Evolutionary conservation across 2,888 invertebrate genomes (phyloP).

Genomic region (Ctenicera cuprea): DNA sequence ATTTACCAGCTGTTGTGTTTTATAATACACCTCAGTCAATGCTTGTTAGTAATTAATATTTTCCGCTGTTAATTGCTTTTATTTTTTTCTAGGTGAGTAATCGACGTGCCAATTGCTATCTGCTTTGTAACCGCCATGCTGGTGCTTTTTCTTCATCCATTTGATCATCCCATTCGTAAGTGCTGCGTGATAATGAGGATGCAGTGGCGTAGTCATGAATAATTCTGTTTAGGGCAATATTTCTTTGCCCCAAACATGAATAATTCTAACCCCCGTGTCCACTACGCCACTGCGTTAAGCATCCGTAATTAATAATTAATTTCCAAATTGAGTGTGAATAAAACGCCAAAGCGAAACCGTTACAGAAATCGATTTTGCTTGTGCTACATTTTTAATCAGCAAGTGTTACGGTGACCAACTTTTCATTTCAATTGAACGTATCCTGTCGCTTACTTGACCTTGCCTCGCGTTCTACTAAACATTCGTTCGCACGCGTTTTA

Average conservation of each 20-base stretch:
- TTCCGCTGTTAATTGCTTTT: too few species aligned
- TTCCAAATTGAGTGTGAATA: neutral
- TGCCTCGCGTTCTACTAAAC: slow-evolving; percentile 41
- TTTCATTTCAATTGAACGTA: slow-evolving; percentile 57
- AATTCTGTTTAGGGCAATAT: too few species aligned
- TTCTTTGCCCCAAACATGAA: too few species aligned
- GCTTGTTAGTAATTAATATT: neutral
- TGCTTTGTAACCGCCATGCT: neutral
- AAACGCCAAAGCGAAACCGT: slow-evolving; percentile 11
- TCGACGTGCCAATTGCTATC: neutral
- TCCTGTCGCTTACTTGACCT: slow-evolving; percentile 51
- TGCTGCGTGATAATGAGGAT: neutral
- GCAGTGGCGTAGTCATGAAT: too few species aligned
- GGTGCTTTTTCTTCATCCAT: neutral
- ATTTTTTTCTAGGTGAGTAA: slow-evolving; percentile 16
- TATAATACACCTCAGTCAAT: neutral
- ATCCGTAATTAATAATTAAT: neutral
- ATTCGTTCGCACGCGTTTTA: slow-evolving; percentile 21
- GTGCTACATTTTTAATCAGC: slow-evolving; percentile 50
- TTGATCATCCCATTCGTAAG: neutral
- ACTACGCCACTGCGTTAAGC: too few species aligned
- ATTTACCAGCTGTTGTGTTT: slow-evolving; percentile 22
- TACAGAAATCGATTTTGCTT: slow-evolving; percentile 46
- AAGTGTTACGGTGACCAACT: slow-evolving; percentile 58
- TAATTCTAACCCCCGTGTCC: too few species aligned